These are phyloP conservation scores for Micromesistius poutassou DNA, from an alignment of 2,797 vertebrate species.

Conservation along the genomic window DNA sequence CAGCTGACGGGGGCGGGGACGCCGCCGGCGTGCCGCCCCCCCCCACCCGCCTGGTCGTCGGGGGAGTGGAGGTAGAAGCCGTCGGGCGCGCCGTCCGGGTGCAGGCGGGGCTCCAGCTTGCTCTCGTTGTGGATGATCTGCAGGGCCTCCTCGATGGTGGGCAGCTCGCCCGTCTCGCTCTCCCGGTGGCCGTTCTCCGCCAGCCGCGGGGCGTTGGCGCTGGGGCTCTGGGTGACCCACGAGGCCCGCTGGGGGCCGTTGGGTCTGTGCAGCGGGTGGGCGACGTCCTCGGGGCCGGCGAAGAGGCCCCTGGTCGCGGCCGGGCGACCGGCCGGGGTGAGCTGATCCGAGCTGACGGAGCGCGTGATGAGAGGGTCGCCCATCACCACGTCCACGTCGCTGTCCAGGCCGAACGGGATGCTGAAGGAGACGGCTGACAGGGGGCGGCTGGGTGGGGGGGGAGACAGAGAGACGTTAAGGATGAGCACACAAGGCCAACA, in stretches of 20 bases:
- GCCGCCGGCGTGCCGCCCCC: conserved; percentile 52
- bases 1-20: conserved; percentile 57
- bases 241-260: conserved; percentile 73
- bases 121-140: conserved; percentile 90
- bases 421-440: conserved; percentile 91
- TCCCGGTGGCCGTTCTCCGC: conserved; percentile 71
- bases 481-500: neutral
- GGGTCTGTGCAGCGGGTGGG: conserved; percentile 57
- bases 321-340: conserved; percentile 70
- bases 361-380: conserved; percentile 87
- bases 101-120: conserved; percentile 84
- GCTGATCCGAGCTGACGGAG: conserved; percentile 86
- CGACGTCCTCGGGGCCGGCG: conserved; percentile 66
- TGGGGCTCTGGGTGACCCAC: conserved; percentile 68
- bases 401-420: conserved; percentile 93
- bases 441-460: conserved; percentile 59
- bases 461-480: neutral
- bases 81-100: conserved; percentile 87
- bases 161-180: conserved; percentile 75
- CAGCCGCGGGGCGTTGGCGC: conserved; percentile 55
- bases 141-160: conserved; percentile 90
- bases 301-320: conserved; percentile 52
- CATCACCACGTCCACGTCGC: conserved; percentile 92
- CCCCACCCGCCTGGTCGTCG: conserved; percentile 67
- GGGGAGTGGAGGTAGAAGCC: conserved; percentile 91